phyloP scores from a whole-genome alignment of 2,797 vertebrate species.

The Channallabes apus region DNA sequence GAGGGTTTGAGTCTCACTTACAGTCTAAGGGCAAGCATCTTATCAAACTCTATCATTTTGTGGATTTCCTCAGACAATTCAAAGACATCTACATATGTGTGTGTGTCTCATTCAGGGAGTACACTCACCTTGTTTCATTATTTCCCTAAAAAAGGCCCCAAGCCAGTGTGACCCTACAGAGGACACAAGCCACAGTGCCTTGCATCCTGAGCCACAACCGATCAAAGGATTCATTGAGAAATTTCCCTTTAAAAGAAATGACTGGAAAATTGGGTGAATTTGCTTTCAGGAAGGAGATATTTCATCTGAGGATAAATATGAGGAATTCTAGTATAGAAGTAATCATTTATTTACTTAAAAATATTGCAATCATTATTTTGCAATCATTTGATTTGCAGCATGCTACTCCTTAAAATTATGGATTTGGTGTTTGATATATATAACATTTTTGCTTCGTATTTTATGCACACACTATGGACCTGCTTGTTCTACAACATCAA shows the following conservation, averaged over 20 bases:
- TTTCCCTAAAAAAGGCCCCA: too few relatives aligned
- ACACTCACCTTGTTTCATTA: not conserved
- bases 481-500: conserved; percentile 22
- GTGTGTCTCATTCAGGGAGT: too few relatives aligned
- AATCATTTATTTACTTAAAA: not conserved
- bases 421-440: not conserved
- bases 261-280: not conserved
- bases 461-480: conserved; percentile 2
- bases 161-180: too few relatives aligned
- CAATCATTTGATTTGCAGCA: too few relatives aligned
- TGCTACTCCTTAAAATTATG: not conserved
- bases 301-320: too few relatives aligned
- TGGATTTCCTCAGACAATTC: too few relatives aligned
- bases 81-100: too few relatives aligned
- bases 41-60: too few relatives aligned
- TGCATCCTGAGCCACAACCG: not conserved
- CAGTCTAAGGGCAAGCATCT: too few relatives aligned
- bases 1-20: too few relatives aligned
- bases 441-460: not conserved
- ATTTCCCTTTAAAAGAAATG: not conserved
- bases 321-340: not conserved
- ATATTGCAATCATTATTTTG: too few relatives aligned
- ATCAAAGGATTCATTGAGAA: not conserved
- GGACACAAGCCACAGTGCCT: not conserved
- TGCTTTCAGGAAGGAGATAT: not conserved